Base-by-base conservation (phyloP, 2,113 vertebrate species). In the Myodes glareolus region DNA sequence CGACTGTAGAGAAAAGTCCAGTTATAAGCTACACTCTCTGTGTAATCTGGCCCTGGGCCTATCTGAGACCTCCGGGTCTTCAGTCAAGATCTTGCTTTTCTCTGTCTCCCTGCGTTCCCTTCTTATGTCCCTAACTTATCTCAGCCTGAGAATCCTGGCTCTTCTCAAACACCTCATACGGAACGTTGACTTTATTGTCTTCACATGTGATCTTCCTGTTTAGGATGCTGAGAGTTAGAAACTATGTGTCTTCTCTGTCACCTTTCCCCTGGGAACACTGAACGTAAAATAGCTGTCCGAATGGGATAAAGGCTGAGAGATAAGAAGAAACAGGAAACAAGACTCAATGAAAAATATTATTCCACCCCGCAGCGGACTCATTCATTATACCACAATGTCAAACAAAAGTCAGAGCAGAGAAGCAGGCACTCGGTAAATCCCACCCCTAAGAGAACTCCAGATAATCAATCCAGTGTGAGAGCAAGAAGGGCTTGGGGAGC, bases 291-390 rank as follows among this genome's bases (percentile, higher is more conserved):
- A 75, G 55, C 72, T 88, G n/a, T 33, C 33, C 65, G 27, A 93
- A 33, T 25, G 13, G 42, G 16, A 42, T 67, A 89, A 91, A 81
- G 36, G n/a, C 27, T 81, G 6, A 95, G 36, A 61, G 42, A 33
- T 72, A 89, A 82, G 39, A 94, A 90, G 77, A 91, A 82, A 89
- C 67, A 47, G 72, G 39, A 96, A 94, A 94, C 45, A 80, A 95
- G 72, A n/a, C 29, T 58, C 36, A 39, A 47, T 70, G 11, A 19
- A 92, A 75, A 95, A 89, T 70, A 90, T 88, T 92, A 81, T 92
- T 88, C 45, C 19, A 88, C 16, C 29, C 36, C 17, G 23, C 5
- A 73, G 39, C 78, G 70, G 85, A 94, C 68, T 75, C 76, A 87
- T 50, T 52, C 86, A 67, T 85, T 90, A 73, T 12, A 90, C 45